Percentiles rank a stretch among this genome's conserved stretches.
phyloP scores from a whole-genome alignment of 2,797 vertebrate genomes.

The Alauda arvensis region DNA sequence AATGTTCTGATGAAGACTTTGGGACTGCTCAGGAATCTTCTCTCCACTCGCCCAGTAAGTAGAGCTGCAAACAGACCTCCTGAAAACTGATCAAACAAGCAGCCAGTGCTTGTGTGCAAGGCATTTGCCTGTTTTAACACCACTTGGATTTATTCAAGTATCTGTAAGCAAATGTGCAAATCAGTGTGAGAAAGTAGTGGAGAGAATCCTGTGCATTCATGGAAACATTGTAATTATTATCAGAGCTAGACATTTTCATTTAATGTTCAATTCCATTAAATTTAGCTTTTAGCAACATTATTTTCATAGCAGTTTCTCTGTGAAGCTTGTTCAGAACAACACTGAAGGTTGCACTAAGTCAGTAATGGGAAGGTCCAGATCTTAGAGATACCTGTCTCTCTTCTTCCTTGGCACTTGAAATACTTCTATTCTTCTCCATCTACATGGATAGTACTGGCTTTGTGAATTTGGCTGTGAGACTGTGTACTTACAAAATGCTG shows the following conservation, averaged over 20 bases:
- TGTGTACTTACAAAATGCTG: neutral
- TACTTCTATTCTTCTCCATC: neutral
- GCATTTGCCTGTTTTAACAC: neutral
- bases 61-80: neutral
- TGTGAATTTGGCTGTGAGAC: neutral
- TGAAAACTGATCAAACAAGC: neutral
- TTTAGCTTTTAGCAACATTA: neutral
- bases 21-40: conserved; percentile 92
- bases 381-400: neutral
- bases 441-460: neutral
- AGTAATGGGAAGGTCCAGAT: neutral
- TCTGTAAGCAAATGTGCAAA: neutral
- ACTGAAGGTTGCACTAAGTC: neutral
- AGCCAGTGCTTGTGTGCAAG: neutral
- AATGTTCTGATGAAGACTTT: conserved; percentile 98
- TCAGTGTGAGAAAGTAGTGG: neutral
- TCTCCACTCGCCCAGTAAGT: conserved; percentile 94
- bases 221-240: neutral
- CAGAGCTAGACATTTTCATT: neutral
- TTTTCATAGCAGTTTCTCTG: neutral
- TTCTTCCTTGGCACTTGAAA: neutral
- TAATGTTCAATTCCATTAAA: neutral
- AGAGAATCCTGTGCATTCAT: neutral
- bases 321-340: neutral
- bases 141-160: neutral